Evolutionary conservation across 2,888 invertebrate genomes (phyloP), one percentile per base, ranked within the genome.

Genomic region (Tipula lateralis): DNA sequence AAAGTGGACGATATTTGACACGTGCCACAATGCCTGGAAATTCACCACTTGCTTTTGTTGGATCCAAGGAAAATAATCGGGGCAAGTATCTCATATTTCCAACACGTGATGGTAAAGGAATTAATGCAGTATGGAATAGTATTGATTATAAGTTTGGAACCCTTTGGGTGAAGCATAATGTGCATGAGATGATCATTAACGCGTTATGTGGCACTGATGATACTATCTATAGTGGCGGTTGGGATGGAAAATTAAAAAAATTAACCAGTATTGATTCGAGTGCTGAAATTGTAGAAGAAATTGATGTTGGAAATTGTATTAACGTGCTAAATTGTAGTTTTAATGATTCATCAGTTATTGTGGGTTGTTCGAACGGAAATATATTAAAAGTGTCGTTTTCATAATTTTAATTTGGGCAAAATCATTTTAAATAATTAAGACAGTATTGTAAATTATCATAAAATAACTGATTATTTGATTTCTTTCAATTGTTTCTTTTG

Each of bases 141-240:
- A 87, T 88, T 1, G 86, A 86, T n/a, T 87, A 88, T 36, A 87
- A 87, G 85, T 90, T 88, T 85, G 86, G 86, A 3, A 87, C 85
- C n/a, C 83, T 89, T 29, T 89, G 89, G 89, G 86, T 87, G 85
- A 85, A 86, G 80, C 82, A 90, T 90, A 86, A 90, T 85, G 88
- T 89, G 24, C 90, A 90, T 85, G 89, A 90, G 85, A 87, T 89
- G 89, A 90, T 90, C 83, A 88, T 91, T 7, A 90, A 88, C 84
- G 86, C 88, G 16, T 87, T 90, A 83, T 88, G 88, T 83, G 89
- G 89, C 0, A 87, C 87, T 83, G 89, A 89, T 0, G 85, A 87
- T 19, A 83, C 84, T 44, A 83, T 90, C 30, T 90, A 88, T 86
- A 88, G 89, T 9, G 90, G 88, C 29, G 90, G 90, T 66, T 90